These are phyloP conservation scores for Peromyscus californicus DNA, from an alignment of 2,113 vertebrate genomes.

Conservation along the genomic window DNA sequence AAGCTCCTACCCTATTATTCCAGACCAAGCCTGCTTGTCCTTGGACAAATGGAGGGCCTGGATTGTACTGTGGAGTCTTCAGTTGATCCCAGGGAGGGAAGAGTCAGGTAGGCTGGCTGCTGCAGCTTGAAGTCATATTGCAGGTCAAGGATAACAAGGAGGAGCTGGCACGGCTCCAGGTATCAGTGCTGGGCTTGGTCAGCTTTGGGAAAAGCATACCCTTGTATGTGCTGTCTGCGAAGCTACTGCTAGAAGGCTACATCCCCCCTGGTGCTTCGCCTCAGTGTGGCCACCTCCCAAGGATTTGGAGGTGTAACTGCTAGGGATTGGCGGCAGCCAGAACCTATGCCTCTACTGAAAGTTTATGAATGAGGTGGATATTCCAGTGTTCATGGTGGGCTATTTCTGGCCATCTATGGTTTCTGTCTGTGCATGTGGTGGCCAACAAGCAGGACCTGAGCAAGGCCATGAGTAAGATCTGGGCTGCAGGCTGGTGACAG, in stretches of 20 bases:
- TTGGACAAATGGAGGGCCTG: neutral
- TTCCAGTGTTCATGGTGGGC: slow-evolving; percentile 95
- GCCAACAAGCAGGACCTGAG: slow-evolving; percentile 96
- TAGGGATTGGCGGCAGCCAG: slow-evolving; percentile 89
- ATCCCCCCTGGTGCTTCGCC: neutral
- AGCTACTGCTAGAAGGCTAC: neutral
- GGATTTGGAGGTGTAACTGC: neutral
- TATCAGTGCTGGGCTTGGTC: neutral
- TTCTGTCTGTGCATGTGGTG: slow-evolving; percentile 93
- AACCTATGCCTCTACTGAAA: slow-evolving; percentile 93
- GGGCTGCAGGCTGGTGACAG: slow-evolving; percentile 84
- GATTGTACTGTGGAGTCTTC: neutral
- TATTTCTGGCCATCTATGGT: slow-evolving; percentile 89
- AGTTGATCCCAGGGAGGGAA: no score
- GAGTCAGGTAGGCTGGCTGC: no score
- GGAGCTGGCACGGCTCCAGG: neutral
- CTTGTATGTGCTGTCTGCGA: neutral
- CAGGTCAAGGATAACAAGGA: neutral
- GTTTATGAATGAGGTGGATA: slow-evolving; percentile 91
- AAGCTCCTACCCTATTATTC: neutral
- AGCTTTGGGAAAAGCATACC: neutral
- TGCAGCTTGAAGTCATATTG: neutral
- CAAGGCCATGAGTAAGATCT: slow-evolving; percentile 88
- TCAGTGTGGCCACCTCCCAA: neutral
- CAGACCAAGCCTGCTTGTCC: neutral